A percentile compares a stretch with the other conserved stretches of the same genome.
Evolutionary conservation across 2,888 invertebrate species (phyloP).

Genomic region (Spicauda simplicius): DNA sequence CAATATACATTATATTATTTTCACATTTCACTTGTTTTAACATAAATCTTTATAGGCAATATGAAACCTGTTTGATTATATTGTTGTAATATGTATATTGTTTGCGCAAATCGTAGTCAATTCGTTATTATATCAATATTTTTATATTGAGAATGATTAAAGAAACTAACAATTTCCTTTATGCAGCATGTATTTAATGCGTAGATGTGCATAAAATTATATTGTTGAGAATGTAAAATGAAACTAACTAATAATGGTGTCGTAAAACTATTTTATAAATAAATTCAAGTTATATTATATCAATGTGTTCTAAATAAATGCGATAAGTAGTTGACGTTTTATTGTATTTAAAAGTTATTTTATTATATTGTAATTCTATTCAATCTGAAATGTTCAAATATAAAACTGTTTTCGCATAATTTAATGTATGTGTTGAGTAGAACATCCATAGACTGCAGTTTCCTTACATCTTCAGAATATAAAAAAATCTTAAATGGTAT

Average conservation of each 20-base stretch:
- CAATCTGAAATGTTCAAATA: slow-evolving; percentile 23
- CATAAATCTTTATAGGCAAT: not conserved
- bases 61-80: not conserved
- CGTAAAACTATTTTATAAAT: slow-evolving; percentile 14
- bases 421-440: not conserved
- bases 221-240: not conserved
- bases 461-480: not conserved
- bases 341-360: slow-evolving; percentile 32
- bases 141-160: slow-evolving; percentile 3
- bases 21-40: slow-evolving; percentile 8
- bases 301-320: slow-evolving; percentile 33
- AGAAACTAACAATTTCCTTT: not conserved
- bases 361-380: slow-evolving; percentile 24
- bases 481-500: too few species aligned
- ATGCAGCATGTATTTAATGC: not conserved
- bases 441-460: not conserved
- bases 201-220: not conserved
- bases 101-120: slow-evolving; percentile 30
- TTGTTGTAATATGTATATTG: slow-evolving; percentile 1
- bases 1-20: slow-evolving; percentile 3
- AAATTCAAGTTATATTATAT: slow-evolving; percentile 17
- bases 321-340: slow-evolving; percentile 23
- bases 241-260: slow-evolving; percentile 7
- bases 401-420: slow-evolving; percentile 5
- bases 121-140: slow-evolving; percentile 21